Percentiles rank a stretch among this genome's conserved stretches.
These are phyloP conservation scores for Jaculus jaculus DNA, from an alignment of 2,113 vertebrate species.

Conservation along the genomic window DNA sequence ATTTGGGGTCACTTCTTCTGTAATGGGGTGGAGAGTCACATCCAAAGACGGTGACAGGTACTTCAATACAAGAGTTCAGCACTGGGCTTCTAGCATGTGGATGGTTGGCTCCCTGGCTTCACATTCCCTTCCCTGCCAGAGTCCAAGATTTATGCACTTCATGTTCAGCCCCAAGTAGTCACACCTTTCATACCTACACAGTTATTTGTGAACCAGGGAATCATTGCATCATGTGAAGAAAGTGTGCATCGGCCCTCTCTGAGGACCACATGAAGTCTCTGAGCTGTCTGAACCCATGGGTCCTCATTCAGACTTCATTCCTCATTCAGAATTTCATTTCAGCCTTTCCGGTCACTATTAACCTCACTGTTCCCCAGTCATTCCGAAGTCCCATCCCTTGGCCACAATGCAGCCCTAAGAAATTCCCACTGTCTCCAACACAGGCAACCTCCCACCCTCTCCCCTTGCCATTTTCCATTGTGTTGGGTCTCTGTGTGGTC, in stretches of 20 bases:
- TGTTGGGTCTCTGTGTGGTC: slow-evolving; percentile 52
- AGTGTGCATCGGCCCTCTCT: background rate
- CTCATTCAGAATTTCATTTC: background rate
- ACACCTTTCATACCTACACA: background rate
- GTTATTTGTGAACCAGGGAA: background rate
- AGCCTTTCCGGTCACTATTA: background rate
- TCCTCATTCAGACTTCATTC: background rate
- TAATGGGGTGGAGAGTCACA: background rate
- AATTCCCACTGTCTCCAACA: background rate
- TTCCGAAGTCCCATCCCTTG: background rate
- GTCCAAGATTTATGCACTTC: background rate
- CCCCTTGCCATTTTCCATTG: background rate
- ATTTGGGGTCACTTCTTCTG: background rate
- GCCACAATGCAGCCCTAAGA: background rate
- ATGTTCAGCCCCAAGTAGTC: background rate
- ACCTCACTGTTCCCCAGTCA: background rate
- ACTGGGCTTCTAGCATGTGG: background rate
- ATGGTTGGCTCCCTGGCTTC: background rate
- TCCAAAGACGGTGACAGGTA: background rate
- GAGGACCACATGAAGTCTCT: background rate
- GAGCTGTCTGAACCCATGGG: background rate
- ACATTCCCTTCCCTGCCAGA: background rate
- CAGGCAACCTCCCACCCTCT: background rate
- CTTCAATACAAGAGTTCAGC: background rate
- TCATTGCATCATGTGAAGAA: background rate